These are phyloP conservation scores for Lynx canadensis DNA, from an alignment of 2,113 vertebrate genomes.

Conservation along the genomic window DNA sequence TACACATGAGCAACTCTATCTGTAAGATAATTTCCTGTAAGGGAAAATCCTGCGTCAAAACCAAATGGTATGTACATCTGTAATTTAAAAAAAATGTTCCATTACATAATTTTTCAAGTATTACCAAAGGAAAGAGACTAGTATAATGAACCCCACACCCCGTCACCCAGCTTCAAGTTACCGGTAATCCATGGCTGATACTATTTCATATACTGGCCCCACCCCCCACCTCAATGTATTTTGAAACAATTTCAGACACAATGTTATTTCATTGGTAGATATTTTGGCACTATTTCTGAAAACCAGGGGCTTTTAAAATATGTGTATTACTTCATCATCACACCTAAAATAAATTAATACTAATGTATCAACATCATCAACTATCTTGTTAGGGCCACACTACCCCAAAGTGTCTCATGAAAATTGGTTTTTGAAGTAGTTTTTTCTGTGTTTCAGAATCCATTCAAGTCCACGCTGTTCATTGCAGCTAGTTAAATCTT, in stretches of 20 bases:
- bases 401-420: background rate
- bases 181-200: background rate
- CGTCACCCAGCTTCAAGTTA: background rate
- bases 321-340: background rate
- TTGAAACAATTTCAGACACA: background rate
- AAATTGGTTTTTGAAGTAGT: background rate
- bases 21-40: background rate
- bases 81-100: background rate
- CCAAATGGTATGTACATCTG: background rate
- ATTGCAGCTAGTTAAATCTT: background rate
- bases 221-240: background rate
- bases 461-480: background rate
- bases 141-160: background rate
- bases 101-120: constrained; percentile 16
- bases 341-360: constrained; percentile 3
- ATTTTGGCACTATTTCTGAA: background rate
- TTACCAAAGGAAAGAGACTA: background rate
- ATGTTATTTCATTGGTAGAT: background rate
- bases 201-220: background rate
- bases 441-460: constrained; percentile 7
- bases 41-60: background rate
- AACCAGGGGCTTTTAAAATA: background rate
- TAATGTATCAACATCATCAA: background rate
- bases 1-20: background rate
- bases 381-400: background rate